Evolutionary conservation across 2,797 vertebrate species (phyloP).

Genomic region (Myotis daubentonii): DNA sequence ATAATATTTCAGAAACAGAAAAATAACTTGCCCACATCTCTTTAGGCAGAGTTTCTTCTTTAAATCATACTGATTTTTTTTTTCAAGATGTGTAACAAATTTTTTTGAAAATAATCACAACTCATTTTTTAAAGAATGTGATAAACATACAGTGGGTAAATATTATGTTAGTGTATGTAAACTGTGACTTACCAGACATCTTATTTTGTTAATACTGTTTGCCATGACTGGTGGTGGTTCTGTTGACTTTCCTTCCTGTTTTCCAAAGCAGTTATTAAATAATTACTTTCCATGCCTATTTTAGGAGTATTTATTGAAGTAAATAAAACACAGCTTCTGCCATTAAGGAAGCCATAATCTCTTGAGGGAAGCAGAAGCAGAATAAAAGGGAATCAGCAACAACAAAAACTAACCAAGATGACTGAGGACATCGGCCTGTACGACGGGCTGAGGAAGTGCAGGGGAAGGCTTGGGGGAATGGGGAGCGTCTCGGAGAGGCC

Average conservation of each 20-base stretch:
- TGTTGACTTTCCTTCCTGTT: neutral
- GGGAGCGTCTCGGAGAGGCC: neutral
- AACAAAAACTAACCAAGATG: neutral
- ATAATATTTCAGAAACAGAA: neutral
- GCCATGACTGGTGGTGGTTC: neutral
- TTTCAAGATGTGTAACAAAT: neutral
- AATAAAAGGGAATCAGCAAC: neutral
- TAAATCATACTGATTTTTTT: neutral
- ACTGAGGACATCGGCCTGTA: accelerated
- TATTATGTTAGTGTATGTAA: neutral
- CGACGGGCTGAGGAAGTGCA: neutral
- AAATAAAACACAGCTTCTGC: neutral
- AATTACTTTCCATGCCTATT: neutral
- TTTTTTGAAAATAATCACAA: neutral
- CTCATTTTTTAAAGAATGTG: neutral
- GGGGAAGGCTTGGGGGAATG: neutral
- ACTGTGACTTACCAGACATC: neutral
- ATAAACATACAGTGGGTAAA: neutral
- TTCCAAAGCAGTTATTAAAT: neutral
- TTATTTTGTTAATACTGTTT: neutral
- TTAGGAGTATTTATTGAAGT: neutral
- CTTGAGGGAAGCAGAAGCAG: neutral
- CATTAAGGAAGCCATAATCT: neutral
- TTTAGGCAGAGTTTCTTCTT: neutral
- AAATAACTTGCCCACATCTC: neutral